Base-by-base conservation (phyloP, 2,113 vertebrate genomes). In the Campylomormyrus tamandua region DNA sequence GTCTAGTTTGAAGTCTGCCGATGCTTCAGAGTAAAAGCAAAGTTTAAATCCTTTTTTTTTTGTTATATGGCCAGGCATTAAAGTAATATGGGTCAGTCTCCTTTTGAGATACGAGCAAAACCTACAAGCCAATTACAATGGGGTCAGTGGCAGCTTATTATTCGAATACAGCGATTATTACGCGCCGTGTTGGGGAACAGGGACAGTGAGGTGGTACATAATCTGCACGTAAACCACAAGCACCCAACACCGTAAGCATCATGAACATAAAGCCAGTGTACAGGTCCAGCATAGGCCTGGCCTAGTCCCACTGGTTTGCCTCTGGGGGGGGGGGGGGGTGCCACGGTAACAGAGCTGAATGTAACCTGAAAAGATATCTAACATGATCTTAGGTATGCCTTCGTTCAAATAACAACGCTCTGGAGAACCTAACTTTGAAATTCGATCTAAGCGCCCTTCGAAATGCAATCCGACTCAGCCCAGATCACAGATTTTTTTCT, bases 91-190 rank as follows among this genome's bases (percentile, higher is more conserved):
- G 45, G 83, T 86, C 83, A 86, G 45, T 86, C 83, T 86, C 48
- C 45, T 50, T 49, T 86, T 50, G 24, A 50, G 45, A 13, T 86
- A 27, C 10, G 9, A 53, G 85, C n/a, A 48, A 56, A 88, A 87
- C 49, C 58, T 48, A 66, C 74, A 53, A 85, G 53, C 4, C 52
- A 58, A 88, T 84, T 89, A 48, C 49, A 62, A 46, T 88, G n/a
- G 27, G 87, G 50, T 89, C 52, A 83, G 66, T 56, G n/a, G 1
- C 70, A 52, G 48, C 70, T 35, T 89, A n/a, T 15, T 89, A 66
- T 88, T 70, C 13, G 35, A 80, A 52, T 50, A 83, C 50, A 70
- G 66, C 50, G 53, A 90, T 85, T 90, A 85, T 48, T 85, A 70
- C 15, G 13, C 2, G 27, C 35, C 35, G 10, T 35, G 9, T 39